Conservation (phyloP, 1,140 invertebrate species). For the Drosophila auraria region DNA sequence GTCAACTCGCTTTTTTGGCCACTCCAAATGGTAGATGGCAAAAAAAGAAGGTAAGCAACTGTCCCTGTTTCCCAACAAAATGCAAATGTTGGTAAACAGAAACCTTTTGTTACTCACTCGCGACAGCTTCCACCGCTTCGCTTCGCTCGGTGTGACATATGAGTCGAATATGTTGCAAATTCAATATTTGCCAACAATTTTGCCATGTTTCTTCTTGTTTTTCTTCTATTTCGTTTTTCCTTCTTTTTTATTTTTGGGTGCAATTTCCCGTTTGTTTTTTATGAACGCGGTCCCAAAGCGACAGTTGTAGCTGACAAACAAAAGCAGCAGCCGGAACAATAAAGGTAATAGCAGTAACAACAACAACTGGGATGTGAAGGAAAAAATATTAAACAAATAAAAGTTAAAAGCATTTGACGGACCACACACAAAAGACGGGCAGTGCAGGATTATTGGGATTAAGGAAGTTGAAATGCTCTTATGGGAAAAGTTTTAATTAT, state of each 20-base stretch:
- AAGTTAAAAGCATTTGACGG: constrained; percentile 76
- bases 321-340: constrained; percentile 42
- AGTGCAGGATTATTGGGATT: neutral
- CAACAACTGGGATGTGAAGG: constrained; percentile 25
- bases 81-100: constrained; percentile 78
- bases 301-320: constrained; percentile 71
- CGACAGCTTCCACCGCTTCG: constrained; percentile 52
- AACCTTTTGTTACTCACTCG: constrained; percentile 77
- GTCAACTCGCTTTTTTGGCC: constrained; percentile 42
- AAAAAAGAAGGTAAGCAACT: constrained; percentile 30
- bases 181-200: constrained; percentile 85
- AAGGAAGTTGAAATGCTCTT: constrained; percentile 33
- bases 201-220: constrained; percentile 67
- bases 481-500: constrained; percentile 1
- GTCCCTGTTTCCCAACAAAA: constrained; percentile 9
- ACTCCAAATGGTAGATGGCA: constrained; percentile 7
- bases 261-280: constrained; percentile 36
- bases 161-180: constrained; percentile 84
- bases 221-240: constrained; percentile 36
- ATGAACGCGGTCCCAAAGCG: constrained; percentile 46
- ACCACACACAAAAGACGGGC: constrained; percentile 40
- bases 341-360: constrained; percentile 34
- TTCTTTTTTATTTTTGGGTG: constrained; percentile 2
- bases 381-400: constrained; percentile 71
- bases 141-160: constrained; percentile 66